Conservation (phyloP, 2,888 invertebrate genomes). For the Coleophora deauratella region DNA sequence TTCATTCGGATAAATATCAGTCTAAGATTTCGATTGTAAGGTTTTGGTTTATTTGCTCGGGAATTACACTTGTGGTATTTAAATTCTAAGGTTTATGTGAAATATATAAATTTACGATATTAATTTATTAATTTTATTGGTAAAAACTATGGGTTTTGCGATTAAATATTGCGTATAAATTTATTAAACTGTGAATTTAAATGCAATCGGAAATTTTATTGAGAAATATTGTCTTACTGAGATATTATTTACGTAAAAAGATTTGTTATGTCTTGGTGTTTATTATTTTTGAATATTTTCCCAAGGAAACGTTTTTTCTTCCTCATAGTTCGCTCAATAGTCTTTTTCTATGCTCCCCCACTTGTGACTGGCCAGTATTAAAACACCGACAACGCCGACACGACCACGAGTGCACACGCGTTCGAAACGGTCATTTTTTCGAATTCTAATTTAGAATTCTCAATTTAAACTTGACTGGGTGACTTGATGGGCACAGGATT, state of each 20-base stretch:
- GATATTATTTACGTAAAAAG: conserved; percentile 35
- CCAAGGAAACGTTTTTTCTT: conserved; percentile 49
- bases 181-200: conserved; percentile 43
- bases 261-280: conserved; percentile 23
- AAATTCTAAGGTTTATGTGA: conserved; percentile 38
- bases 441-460: conserved; percentile 9
- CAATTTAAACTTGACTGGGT: conserved; percentile 9
- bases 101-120: conserved; percentile 13
- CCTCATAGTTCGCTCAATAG: conserved; percentile 60
- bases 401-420: conserved; percentile 8
- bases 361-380: conserved; percentile 22
- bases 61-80: conserved; percentile 38
- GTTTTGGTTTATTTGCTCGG: conserved; percentile 63
- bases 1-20: conserved; percentile 69
- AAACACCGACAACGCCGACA: conserved; percentile 9
- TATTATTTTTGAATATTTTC: background rate
- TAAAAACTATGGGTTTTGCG: conserved; percentile 48
- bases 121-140: conserved; percentile 32
- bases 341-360: conserved; percentile 20
- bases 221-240: conserved; percentile 48
- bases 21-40: conserved; percentile 71
- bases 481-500: conserved; percentile 4
- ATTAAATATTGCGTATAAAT: conserved; percentile 56
- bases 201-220: conserved; percentile 28
- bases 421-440: conserved; percentile 15